Conservation (phyloP, 1,140 invertebrate species). For the Drosophila ercepeae region DNA sequence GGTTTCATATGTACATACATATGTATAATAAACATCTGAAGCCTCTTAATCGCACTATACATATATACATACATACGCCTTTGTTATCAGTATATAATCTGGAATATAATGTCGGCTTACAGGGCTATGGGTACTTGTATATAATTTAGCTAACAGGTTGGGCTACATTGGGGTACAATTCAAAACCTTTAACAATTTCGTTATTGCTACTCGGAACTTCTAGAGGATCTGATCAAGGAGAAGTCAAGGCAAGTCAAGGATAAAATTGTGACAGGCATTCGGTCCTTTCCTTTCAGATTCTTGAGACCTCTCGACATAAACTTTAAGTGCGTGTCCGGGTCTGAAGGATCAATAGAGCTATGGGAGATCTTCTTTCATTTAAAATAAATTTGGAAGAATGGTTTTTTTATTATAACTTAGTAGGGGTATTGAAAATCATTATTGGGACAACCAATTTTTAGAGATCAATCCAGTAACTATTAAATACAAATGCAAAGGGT, state of each 20-base stretch:
- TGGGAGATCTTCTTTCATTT: constrained; percentile 5
- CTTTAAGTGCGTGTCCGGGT: constrained; percentile 5
- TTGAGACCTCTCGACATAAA: constrained; percentile 22
- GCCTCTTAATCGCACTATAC: constrained; percentile 46
- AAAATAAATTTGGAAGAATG: neutral
- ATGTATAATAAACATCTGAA: constrained; percentile 46
- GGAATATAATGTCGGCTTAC: constrained; percentile 23
- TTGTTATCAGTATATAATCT: constrained; percentile 13
- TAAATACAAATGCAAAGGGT: neutral
- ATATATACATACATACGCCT: constrained; percentile 46
- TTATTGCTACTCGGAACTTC: constrained; percentile 1
- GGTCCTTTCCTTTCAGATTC: constrained; percentile 31
- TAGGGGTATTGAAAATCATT: neutral
- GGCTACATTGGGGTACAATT: constrained; percentile 41
- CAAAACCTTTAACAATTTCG: constrained; percentile 67
- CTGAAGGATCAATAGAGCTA: neutral
- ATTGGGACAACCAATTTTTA: neutral
- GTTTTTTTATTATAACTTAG: neutral
- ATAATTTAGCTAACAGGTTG: constrained; percentile 61
- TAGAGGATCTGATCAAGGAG: constrained; percentile 23
- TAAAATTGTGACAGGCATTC: constrained; percentile 35
- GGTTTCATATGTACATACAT: constrained; percentile 45
- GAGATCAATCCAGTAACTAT: neutral
- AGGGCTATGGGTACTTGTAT: constrained; percentile 15
- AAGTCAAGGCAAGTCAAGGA: constrained; percentile 38